Evolutionary conservation across 2,888 invertebrate species (phyloP).

Genomic region (Heteropelma amictum): DNA sequence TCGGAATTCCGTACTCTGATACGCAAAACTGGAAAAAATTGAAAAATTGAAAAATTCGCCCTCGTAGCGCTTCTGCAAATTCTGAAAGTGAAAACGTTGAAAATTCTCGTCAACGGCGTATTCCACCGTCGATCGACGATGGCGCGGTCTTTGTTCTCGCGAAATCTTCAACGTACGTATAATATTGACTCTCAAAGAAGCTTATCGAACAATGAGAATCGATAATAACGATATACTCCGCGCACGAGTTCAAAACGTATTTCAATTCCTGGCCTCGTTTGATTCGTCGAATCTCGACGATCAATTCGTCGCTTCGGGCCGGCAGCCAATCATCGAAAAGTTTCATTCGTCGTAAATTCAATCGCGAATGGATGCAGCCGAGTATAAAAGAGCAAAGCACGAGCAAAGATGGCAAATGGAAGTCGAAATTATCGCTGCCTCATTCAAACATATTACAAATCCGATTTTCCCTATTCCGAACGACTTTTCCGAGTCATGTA

Average conservation of each 20-base stretch:
- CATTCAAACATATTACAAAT: no score
- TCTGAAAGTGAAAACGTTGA: background rate
- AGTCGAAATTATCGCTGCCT: background rate
- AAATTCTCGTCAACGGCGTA: background rate
- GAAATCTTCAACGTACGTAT: background rate
- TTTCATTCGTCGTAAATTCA: conserved; percentile 8
- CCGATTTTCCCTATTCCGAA: no score
- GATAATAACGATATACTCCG: no score
- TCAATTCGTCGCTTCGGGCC: background rate
- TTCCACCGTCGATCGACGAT: conserved; percentile 3
- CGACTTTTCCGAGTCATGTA: no score
- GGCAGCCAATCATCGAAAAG: conserved; percentile 24
- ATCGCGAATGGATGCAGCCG: conserved; percentile 13
- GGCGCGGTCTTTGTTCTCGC: background rate
- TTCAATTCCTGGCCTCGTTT: background rate
- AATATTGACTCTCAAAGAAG: conserved; percentile 40
- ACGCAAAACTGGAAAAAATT: no score
- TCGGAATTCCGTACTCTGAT: no score
- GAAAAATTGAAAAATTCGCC: no score
- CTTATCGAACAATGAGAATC: conserved; percentile 27
- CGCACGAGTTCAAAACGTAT: conserved; percentile 12
- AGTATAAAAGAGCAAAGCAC: background rate
- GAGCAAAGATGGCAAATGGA: background rate
- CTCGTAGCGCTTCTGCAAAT: background rate
- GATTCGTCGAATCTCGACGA: background rate